phyloP scores from a whole-genome alignment of 2,888 invertebrate species.

The Calliphora vomitoria region DNA sequence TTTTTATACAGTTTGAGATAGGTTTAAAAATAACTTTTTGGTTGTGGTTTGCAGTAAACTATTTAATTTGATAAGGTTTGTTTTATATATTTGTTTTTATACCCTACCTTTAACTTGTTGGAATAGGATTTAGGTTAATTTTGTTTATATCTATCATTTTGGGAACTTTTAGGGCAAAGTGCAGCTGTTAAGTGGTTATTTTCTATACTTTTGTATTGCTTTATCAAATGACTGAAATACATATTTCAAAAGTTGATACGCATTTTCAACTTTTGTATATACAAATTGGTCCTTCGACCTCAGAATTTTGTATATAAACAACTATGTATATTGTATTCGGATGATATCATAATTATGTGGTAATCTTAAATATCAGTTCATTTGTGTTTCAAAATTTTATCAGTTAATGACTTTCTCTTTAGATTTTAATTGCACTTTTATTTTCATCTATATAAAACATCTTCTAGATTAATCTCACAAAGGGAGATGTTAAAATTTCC shows the following conservation, averaged over 20 bases:
- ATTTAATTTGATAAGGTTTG: slow-evolving; percentile 1
- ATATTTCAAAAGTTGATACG: no score
- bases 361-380: no score
- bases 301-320: no score
- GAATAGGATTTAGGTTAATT: background rate
- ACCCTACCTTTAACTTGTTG: background rate
- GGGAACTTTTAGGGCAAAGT: background rate
- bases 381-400: background rate
- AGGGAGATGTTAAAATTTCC: no score
- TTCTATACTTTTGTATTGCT: no score
- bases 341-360: no score
- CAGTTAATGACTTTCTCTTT: background rate
- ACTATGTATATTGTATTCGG: no score
- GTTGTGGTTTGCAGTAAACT: background rate
- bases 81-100: background rate
- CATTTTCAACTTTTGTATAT: no score
- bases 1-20: background rate
- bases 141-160: background rate
- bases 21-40: background rate
- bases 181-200: background rate
- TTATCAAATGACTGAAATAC: no score
- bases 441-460: background rate
- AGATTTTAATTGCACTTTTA: background rate
- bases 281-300: no score
- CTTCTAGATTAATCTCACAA: no score